These are phyloP conservation scores for Dysmachus trigonus DNA, from an alignment of 2,888 invertebrate species.

Conservation along the genomic window DNA sequence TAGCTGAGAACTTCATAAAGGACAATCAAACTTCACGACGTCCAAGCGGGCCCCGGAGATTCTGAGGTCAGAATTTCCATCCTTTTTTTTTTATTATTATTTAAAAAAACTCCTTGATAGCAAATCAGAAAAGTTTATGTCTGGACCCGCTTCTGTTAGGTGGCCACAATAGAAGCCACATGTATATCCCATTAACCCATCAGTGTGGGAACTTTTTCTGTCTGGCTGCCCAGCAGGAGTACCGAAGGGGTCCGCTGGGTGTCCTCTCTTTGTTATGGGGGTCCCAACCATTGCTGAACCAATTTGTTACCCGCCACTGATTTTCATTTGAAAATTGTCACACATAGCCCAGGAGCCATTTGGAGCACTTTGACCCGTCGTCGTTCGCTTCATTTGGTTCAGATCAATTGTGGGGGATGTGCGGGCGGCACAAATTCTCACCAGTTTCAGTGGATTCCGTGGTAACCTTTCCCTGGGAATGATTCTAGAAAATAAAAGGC, in stretches of 20 bases:
- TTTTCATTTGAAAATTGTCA: conserved; percentile 27
- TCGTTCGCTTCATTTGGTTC: conserved; percentile 1
- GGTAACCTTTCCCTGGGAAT: background rate
- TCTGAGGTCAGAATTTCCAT: background rate
- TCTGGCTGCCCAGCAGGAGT: background rate
- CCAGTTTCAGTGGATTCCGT: background rate
- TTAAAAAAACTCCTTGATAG: background rate
- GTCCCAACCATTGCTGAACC: conserved; percentile 4
- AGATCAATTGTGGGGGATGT: background rate
- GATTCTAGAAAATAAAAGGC: background rate
- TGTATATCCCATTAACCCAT: conserved; percentile 1
- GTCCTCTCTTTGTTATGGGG: background rate
- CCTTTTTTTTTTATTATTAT: background rate
- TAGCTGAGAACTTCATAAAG: background rate
- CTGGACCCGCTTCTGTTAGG: background rate
- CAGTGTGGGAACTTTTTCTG: background rate
- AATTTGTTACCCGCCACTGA: conserved; percentile 21
- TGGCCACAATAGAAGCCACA: conserved; percentile 3
- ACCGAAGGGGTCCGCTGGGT: background rate
- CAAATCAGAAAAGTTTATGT: conserved; percentile 7
- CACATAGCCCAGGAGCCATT: background rate
- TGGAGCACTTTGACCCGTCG: background rate
- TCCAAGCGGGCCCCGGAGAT: background rate
- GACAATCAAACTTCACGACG: background rate
- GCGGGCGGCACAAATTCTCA: background rate